A percentile compares a stretch with the other conserved stretches of the same genome.
Conservation (phyloP, 2,113 vertebrate genomes). For the Brachionichthys hirsutus region DNA sequence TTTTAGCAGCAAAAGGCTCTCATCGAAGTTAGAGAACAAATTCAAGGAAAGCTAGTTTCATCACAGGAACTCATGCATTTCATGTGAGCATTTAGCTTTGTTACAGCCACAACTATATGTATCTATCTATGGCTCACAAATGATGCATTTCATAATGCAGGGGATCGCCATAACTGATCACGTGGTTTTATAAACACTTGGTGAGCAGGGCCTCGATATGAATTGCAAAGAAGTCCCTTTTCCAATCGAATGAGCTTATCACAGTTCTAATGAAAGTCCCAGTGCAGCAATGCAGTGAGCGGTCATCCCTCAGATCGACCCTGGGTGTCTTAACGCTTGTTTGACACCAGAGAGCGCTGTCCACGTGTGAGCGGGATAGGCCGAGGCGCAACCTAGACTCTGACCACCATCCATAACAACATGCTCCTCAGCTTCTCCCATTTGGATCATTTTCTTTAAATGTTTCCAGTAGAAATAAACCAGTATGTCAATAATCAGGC, state of each 20-base stretch:
- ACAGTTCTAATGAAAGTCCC: constrained; percentile 16
- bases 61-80: not conserved
- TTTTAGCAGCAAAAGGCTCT: constrained; percentile 16
- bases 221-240: no score
- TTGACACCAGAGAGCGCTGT: constrained; percentile 71
- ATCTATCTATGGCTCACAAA: constrained; percentile 17
- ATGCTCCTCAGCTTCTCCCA: not conserved
- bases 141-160: not conserved
- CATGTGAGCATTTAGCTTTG: not conserved
- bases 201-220: no score
- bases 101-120: constrained; percentile 4
- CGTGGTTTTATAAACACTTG: no score
- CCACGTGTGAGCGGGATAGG: constrained; percentile 23
- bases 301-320: constrained; percentile 13
- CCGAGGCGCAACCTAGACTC: not conserved
- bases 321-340: constrained; percentile 20
- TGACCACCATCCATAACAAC: not conserved
- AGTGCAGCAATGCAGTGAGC: constrained; percentile 78
- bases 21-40: not conserved
- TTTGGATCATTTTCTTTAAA: not conserved
- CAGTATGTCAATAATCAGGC: no score
- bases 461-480: no score
- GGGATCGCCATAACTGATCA: no score
- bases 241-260: no score
- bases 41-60: constrained; percentile 14